Base-by-base conservation (phyloP, 2,888 invertebrate species). In the Petrophora chlorosata region DNA sequence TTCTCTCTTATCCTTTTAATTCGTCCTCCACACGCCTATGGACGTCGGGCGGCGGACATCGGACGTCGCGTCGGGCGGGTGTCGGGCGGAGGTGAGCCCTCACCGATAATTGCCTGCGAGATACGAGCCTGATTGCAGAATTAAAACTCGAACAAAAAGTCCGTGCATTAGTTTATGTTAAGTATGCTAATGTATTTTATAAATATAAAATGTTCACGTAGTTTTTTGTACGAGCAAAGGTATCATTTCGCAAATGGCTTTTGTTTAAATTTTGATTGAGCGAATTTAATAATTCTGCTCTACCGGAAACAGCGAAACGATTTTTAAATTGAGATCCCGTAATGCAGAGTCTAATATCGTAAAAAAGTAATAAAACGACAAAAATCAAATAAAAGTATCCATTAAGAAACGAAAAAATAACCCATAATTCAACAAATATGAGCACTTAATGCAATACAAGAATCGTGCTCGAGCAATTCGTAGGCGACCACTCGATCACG, bases 1-100 rank as follows among this genome's bases (percentile, higher is more conserved):
- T 79, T 78, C 73, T 79, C 76, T 79, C 83, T 84, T 85, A 85
- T 84, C 82, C 84, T 81, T 86, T 84, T 85, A 85, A 85, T 85
- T 84, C 85, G 79, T 85, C 85, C 81, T 80, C 77, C 16, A 70
- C 69, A 76, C 79, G 81, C 82, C 82, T 78, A 75, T 76, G 71
- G 61, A 15, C 13, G n/a, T 10, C 26, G 29, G 14, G n/a, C 14
- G 26, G 1, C 23, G 12, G 14, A 25, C 32, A 23, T 14, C 38
- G 25, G 63, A 56, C n/a, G n/a, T n/a, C n/a, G n/a, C n/a, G n/a
- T n/a, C n/a, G n/a, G 26, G 1, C 23, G 12, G 14, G 17, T 26
- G 28, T 14, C 38, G 25, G 63, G 54, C 61, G 66, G 41, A 69
- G 76, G 72, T 75, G 79, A 79, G 77, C 67, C 67, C 72, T 67